Percentiles rank a stretch among this genome's conserved stretches.
phyloP scores from a whole-genome alignment of 2,113 vertebrate genomes.

The Delphinapterus leucas region DNA sequence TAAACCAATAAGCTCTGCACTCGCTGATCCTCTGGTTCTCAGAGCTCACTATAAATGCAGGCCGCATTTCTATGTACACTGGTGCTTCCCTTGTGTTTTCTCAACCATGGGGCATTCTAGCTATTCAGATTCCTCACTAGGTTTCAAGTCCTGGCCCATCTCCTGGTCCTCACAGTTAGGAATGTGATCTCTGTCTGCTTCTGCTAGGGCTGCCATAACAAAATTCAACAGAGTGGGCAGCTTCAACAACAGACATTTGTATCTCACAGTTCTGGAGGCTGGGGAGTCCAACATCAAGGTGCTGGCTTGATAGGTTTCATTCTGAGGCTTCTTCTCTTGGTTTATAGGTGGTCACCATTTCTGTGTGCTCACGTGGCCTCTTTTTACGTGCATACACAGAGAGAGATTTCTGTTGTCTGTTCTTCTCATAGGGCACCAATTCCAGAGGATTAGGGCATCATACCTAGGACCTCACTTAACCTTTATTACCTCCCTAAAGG shows the following conservation, averaged over 20 bases:
- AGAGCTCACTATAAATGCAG: not conserved
- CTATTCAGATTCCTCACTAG: not conserved
- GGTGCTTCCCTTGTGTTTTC: not conserved
- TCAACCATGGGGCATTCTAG: not conserved
- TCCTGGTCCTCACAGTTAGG: not conserved
- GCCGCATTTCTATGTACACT: not conserved
- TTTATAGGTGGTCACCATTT: not conserved
- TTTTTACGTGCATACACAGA: not conserved
- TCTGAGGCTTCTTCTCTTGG: not conserved
- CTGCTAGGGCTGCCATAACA: not conserved
- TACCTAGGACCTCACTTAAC: not conserved
- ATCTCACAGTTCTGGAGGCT: not conserved
- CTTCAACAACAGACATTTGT: not conserved
- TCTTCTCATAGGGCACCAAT: not conserved
- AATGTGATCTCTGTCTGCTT: not conserved
- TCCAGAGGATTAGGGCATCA: not conserved
- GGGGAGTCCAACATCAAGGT: not conserved
- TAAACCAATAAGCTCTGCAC: not conserved
- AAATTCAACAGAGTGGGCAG: not conserved
- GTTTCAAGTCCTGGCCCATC: not conserved
- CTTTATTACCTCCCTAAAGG: not conserved
- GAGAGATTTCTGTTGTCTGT: not conserved
- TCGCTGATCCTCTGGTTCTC: not conserved
- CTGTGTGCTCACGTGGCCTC: not conserved
- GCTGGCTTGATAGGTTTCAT: not conserved